A percentile compares a stretch with the other conserved stretches of the same genome.
Evolutionary conservation across 1,140 invertebrate genomes (phyloP).

Genomic region (Coelopa frigida): DNA sequence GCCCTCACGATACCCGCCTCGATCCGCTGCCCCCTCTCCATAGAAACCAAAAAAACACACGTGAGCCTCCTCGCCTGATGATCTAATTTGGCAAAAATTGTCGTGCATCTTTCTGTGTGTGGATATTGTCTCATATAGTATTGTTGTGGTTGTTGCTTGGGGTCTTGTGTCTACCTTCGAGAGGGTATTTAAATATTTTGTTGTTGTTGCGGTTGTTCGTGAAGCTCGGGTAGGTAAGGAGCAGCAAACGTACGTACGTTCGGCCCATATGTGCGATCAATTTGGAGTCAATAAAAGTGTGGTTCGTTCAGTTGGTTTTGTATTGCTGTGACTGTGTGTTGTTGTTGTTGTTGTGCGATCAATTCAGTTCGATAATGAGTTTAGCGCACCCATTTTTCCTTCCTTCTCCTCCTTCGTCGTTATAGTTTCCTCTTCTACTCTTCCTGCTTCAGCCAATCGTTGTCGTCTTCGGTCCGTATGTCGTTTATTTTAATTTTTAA

Average conservation of each 20-base stretch:
- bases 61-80: constrained; percentile 28
- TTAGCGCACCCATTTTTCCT: constrained; percentile 20
- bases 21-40: not conserved
- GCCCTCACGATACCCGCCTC: not conserved
- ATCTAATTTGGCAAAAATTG: constrained; percentile 45
- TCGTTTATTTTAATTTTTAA: too few relatives aligned
- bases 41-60: constrained; percentile 2
- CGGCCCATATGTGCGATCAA: too few relatives aligned
- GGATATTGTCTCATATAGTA: too few relatives aligned
- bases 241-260: too few relatives aligned
- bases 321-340: not conserved
- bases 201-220: not conserved
- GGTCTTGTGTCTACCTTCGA: too few relatives aligned
- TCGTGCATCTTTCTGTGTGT: constrained; percentile 24
- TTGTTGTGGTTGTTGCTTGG: too few relatives aligned
- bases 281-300: not conserved
- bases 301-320: not conserved
- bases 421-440: too few relatives aligned
- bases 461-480: too few relatives aligned
- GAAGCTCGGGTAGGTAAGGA: not conserved
- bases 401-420: too few relatives aligned
- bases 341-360: constrained; percentile 23
- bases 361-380: constrained; percentile 44
- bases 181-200: too few relatives aligned
- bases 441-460: too few relatives aligned